Conservation (phyloP, 2,797 vertebrate species). For the Sorex maritimensis region DNA sequence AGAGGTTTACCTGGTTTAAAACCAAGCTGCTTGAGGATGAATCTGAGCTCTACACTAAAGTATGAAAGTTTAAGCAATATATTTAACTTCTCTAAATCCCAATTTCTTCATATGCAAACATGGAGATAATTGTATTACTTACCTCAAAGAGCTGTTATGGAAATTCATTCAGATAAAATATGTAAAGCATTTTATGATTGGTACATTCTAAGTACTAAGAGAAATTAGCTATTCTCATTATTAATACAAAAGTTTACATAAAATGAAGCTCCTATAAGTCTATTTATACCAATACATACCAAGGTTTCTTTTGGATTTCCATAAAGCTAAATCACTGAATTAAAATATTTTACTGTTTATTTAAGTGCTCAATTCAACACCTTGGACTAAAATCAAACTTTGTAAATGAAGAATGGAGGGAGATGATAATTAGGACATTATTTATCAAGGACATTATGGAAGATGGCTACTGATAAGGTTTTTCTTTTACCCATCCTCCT, state of each 20-base stretch:
- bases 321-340: constrained; percentile 14
- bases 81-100: constrained; percentile 35
- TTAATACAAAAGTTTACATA: constrained; percentile 52
- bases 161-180: constrained; percentile 56
- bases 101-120: constrained; percentile 63
- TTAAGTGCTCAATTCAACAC: constrained; percentile 14
- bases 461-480: neutral
- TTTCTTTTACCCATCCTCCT: neutral
- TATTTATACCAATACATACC: constrained; percentile 41
- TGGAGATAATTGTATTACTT: constrained; percentile 19
- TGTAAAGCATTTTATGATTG: constrained; percentile 40
- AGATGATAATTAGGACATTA: neutral
- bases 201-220: constrained; percentile 28
- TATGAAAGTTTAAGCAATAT: constrained; percentile 46
- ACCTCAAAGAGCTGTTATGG: constrained; percentile 8
- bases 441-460: neutral
- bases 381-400: constrained; percentile 45
- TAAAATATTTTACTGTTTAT: constrained; percentile 65
- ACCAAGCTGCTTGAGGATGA: constrained; percentile 54
- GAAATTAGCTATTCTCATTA: constrained; percentile 41
- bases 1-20: constrained; percentile 35
- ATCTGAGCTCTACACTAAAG: neutral
- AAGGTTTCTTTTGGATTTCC: constrained; percentile 65
- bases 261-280: neutral
- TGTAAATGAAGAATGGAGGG: neutral